Percentiles rank a stretch among this genome's conserved stretches.
phyloP scores from a whole-genome alignment of 2,888 invertebrate species.

The Keiferia lycopersicella region DNA sequence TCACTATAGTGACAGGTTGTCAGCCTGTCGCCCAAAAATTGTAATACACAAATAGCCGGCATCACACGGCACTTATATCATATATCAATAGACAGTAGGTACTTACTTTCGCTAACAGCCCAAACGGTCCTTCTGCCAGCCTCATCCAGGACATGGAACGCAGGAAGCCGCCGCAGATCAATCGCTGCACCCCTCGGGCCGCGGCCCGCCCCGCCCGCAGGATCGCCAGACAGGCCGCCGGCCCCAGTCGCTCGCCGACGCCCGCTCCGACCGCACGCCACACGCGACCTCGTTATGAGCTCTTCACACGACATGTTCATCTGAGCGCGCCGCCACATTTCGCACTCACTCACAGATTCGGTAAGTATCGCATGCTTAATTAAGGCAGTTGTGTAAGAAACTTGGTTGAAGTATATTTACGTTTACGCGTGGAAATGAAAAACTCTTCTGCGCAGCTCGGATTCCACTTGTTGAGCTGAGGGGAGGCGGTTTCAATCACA shows the following conservation, averaged over 20 bases:
- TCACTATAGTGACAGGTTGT: too few relatives aligned
- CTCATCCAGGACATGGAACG: slow-evolving; percentile 64
- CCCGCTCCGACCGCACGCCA: slow-evolving; percentile 43
- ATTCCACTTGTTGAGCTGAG: slow-evolving; percentile 31
- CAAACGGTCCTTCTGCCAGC: slow-evolving; percentile 29
- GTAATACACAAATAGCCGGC: too few relatives aligned
- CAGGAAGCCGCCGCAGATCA: slow-evolving; percentile 70
- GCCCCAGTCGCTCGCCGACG: slow-evolving; percentile 41
- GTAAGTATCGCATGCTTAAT: slow-evolving; percentile 44
- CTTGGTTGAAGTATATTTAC: neutral
- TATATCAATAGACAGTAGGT: too few relatives aligned
- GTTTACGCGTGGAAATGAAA: neutral
- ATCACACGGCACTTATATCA: too few relatives aligned
- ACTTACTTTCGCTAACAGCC: too few relatives aligned
- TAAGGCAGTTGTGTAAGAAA: neutral
- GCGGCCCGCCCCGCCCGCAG: slow-evolving; percentile 43
- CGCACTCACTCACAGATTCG: slow-evolving; percentile 43
- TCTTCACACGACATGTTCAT: slow-evolving; percentile 43
- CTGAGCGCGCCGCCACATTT: slow-evolving; percentile 50
- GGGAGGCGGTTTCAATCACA: neutral
- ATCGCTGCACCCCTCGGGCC: slow-evolving; percentile 54
- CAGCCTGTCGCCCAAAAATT: too few relatives aligned
- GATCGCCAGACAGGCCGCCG: slow-evolving; percentile 50
- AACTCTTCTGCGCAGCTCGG: slow-evolving; percentile 26
- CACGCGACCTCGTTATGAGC: slow-evolving; percentile 62